Percentiles rank a stretch among this genome's conserved stretches.
Evolutionary conservation across 2,888 invertebrate species (phyloP).

Genomic region (Phragmatobia fuliginosa): DNA sequence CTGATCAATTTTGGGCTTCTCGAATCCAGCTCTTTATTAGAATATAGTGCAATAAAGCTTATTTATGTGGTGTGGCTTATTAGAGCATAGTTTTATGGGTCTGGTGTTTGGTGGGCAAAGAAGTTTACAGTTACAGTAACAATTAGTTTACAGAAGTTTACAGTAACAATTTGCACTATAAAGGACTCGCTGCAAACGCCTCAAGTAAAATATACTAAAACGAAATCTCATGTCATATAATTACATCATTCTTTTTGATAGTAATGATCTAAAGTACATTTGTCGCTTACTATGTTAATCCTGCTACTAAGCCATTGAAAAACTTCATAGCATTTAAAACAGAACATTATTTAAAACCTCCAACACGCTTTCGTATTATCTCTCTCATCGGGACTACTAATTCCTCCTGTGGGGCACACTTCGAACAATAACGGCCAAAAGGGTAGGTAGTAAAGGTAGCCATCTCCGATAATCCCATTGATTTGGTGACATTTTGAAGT

Average conservation of each 20-base stretch:
- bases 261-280: background rate
- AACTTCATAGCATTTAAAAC: slow-evolving; percentile 12
- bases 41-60: no score
- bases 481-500: slow-evolving; percentile 85
- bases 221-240: background rate
- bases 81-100: no score
- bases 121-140: no score
- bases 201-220: no score
- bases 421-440: slow-evolving; percentile 64
- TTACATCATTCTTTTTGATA: background rate
- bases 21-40: no score
- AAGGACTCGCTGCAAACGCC: no score
- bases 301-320: slow-evolving; percentile 7
- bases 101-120: no score
- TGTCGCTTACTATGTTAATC: slow-evolving; percentile 10
- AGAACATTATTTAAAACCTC: slow-evolving; percentile 47
- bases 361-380: slow-evolving; percentile 53
- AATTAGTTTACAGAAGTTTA: no score
- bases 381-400: slow-evolving; percentile 50
- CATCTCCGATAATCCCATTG: slow-evolving; percentile 74
- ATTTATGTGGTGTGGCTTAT: no score
- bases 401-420: slow-evolving; percentile 57
- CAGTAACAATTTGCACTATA: no score
- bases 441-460: slow-evolving; percentile 57
- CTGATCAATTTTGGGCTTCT: no score